A percentile compares a stretch with the other conserved stretches of the same genome.
phyloP scores from a whole-genome alignment of 2,113 vertebrate genomes.

The Panurus biarmicus region DNA sequence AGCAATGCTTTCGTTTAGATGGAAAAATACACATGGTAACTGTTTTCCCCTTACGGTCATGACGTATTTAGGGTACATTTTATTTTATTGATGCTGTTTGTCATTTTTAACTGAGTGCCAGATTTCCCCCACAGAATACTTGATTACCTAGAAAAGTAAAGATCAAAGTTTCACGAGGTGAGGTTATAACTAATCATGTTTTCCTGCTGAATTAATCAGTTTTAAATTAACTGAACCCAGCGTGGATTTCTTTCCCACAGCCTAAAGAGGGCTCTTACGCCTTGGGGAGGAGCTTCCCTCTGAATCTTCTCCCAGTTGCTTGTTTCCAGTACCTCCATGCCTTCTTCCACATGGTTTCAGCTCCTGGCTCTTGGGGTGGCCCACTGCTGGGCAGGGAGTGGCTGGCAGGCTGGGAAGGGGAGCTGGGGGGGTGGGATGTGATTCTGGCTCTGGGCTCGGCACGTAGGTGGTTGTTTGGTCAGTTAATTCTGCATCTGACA shows the following conservation, averaged over 20 bases:
- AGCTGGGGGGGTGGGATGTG: not conserved
- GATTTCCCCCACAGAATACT: not conserved
- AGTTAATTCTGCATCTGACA: accelerated
- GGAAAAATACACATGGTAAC: not conserved
- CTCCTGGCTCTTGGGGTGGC: not conserved
- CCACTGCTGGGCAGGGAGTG: accelerated
- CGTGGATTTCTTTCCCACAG: not conserved
- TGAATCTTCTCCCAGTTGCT: not conserved
- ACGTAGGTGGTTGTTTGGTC: not conserved
- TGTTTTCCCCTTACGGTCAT: not conserved
- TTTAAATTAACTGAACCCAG: not conserved
- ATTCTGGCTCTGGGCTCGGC: not conserved
- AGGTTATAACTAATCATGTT: not conserved
- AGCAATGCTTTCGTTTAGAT: not conserved
- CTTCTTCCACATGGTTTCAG: not conserved
- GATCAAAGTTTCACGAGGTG: not conserved
- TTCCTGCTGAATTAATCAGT: not conserved
- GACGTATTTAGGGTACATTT: not conserved
- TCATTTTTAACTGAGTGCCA: not conserved
- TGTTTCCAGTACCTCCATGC: not conserved
- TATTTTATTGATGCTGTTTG: not conserved
- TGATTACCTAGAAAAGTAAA: not conserved
- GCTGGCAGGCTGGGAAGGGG: not conserved
- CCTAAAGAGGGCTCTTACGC: accelerated
- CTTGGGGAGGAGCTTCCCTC: not conserved